Conservation (phyloP, 2,113 vertebrate genomes). For the Corvus cornix region DNA sequence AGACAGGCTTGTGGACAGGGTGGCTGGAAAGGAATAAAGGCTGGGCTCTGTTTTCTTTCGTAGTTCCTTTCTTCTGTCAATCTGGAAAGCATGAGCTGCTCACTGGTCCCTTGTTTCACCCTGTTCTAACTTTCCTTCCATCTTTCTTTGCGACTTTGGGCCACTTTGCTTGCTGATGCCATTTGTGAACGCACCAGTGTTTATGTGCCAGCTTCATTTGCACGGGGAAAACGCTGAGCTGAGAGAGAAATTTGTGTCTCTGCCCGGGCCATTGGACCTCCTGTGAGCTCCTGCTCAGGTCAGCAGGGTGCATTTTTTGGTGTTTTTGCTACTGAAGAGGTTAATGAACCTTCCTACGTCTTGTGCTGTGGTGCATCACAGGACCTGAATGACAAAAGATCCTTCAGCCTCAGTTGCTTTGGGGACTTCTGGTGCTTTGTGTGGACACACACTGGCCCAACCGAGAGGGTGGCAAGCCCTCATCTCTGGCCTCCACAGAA, state of each 20-base stretch:
- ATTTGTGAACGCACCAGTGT: neutral
- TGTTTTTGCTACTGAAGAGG: neutral
- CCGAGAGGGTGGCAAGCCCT: neutral
- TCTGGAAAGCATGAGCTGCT: neutral
- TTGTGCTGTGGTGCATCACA: neutral
- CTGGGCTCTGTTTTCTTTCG: neutral
- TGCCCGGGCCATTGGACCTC: neutral
- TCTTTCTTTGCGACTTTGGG: neutral
- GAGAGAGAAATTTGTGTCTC: neutral
- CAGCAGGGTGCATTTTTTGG: neutral
- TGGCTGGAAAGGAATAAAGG: neutral
- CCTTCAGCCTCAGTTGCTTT: neutral
- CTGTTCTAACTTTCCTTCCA: neutral
- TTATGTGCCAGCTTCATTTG: neutral
- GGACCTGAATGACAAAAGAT: neutral
- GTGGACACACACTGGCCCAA: fast-evolving
- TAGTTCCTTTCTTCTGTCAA: neutral
- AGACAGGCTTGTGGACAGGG: neutral
- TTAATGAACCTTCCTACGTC: neutral
- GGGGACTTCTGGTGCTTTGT: neutral
- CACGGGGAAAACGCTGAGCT: neutral
- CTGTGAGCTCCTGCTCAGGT: neutral
- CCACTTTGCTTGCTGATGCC: neutral
- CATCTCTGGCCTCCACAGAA: neutral
- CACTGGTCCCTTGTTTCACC: neutral